Evolutionary conservation across 2,797 vertebrate species (phyloP).

Genomic region (Lacerta agilis): DNA sequence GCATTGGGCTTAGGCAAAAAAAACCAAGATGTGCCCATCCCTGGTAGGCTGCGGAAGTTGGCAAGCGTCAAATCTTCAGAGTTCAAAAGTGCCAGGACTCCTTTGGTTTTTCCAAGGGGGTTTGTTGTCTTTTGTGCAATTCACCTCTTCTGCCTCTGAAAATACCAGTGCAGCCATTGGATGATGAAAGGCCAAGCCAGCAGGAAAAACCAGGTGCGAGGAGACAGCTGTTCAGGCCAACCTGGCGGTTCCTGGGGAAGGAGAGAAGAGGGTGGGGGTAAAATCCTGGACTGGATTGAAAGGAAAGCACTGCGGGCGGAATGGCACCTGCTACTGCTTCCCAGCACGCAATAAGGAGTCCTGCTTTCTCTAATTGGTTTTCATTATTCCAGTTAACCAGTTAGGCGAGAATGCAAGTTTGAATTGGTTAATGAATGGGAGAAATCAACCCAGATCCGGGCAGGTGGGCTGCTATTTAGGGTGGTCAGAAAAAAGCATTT

Average conservation of each 20-base stretch:
- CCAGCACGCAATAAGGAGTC: rapidly evolving
- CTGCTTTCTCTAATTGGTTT: rapidly evolving
- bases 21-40: neutral
- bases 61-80: neutral
- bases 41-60: neutral
- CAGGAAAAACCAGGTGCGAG: conserved; percentile 83
- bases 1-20: neutral
- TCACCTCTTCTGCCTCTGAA: conserved; percentile 78
- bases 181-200: conserved; percentile 91
- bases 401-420: neutral
- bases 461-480: neutral
- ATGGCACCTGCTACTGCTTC: neutral
- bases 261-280: neutral
- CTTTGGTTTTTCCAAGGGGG: neutral
- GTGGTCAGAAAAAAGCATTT: neutral
- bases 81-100: neutral
- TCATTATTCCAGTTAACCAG: neutral
- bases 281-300: neutral
- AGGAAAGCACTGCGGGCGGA: neutral
- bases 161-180: conserved; percentile 84
- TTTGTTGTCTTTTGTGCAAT: neutral
- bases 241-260: conserved; percentile 70
- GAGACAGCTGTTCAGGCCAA: conserved; percentile 80
- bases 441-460: neutral
- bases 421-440: neutral